Percentiles rank a stretch among this genome's conserved stretches.
Evolutionary conservation across 1,140 invertebrate species (phyloP).

Genomic region (Leguminivora glycinivorella): DNA sequence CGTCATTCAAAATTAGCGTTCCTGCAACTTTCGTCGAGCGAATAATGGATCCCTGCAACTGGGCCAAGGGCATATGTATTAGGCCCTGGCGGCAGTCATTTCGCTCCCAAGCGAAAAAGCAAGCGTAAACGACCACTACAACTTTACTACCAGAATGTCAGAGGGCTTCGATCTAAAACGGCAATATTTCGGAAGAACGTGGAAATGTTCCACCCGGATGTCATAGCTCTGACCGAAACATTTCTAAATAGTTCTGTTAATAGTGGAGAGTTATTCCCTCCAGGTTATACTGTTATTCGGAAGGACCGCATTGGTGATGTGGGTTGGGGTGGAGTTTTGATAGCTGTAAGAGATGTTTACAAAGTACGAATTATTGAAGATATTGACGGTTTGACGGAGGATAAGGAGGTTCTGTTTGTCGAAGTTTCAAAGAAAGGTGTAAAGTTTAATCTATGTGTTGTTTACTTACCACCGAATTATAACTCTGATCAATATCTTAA

Average conservation of each 20-base stretch:
- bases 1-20: not conserved
- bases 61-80: conserved; percentile 5
- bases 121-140: not conserved
- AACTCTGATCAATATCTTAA: no score
- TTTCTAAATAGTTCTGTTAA: conserved; percentile 8
- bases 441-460: no score
- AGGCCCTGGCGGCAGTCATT: conserved; percentile 16
- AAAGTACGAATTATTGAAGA: not conserved
- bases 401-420: conserved; percentile 21
- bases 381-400: not conserved
- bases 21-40: not conserved
- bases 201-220: not conserved
- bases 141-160: conserved; percentile 1
- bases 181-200: not conserved
- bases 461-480: no score
- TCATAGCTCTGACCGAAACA: conserved; percentile 22
- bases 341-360: not conserved
- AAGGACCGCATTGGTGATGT: not conserved
- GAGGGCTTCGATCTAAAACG: not conserved
- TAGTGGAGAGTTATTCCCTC: conserved; percentile 17
- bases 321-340: conserved; percentile 18
- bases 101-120: not conserved
- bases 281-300: not conserved
- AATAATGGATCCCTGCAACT: not conserved
- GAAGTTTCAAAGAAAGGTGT: no score